phyloP scores from a whole-genome alignment of 2,113 vertebrate species.

The Cynopterus brachyotis region DNA sequence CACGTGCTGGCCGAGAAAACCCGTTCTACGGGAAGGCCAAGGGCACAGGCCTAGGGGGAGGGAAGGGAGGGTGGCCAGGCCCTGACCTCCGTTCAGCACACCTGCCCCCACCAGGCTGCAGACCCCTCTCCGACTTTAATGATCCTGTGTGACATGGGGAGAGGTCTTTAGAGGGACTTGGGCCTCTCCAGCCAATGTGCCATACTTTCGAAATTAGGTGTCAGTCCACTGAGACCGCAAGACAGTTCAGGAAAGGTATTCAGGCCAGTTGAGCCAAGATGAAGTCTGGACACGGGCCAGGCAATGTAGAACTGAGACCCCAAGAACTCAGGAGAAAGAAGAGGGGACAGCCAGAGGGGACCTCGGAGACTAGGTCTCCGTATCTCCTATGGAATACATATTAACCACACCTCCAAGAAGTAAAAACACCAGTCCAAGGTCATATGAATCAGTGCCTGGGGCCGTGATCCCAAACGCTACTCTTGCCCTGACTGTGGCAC shows the following conservation, averaged over 20 bases:
- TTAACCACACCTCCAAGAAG: neutral
- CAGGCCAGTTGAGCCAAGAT: neutral
- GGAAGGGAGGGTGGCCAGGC: rapidly evolving
- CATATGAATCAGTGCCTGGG: neutral
- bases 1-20: neutral
- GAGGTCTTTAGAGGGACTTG: neutral
- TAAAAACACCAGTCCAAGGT: neutral
- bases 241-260: neutral
- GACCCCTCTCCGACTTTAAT: neutral
- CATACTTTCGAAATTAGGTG: neutral
- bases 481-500: neutral
- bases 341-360: neutral
- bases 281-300: neutral
- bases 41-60: neutral
- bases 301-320: neutral
- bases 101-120: rapidly evolving
- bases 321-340: neutral
- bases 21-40: rapidly evolving
- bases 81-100: neutral
- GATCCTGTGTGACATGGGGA: neutral
- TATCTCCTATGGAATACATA: neutral
- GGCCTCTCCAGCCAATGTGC: neutral
- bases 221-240: neutral
- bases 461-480: neutral
- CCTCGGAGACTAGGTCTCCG: neutral